A percentile compares a stretch with the other conserved stretches of the same genome.
Conservation (phyloP, 2,797 vertebrate species). For the Sus cebifrons region DNA sequence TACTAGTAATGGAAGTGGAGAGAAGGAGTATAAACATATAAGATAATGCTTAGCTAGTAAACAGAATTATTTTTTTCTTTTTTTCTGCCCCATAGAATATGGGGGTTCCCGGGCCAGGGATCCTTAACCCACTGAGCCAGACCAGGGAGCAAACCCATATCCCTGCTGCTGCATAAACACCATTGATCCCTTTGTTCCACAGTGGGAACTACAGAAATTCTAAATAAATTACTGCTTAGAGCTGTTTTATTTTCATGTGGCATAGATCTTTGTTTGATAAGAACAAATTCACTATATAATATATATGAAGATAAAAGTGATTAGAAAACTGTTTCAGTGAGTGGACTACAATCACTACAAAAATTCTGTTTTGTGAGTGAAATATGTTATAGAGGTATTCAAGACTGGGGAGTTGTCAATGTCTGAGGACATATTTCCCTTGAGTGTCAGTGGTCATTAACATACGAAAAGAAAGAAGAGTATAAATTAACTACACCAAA, state of each 20-base stretch:
- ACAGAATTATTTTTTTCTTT: not conserved
- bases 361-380: slow-evolving; percentile 43
- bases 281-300: not conserved
- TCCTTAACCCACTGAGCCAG: no score
- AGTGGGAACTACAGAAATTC: not conserved
- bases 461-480: slow-evolving; percentile 21
- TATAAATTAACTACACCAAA: slow-evolving; percentile 12
- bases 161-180: no score
- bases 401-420: not conserved
- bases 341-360: not conserved
- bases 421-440: slow-evolving; percentile 22
- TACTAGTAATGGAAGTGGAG: slow-evolving; percentile 22
- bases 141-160: no score
- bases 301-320: slow-evolving; percentile 31
- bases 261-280: not conserved
- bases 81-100: no score
- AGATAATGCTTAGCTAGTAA: slow-evolving; percentile 11
- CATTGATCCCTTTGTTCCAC: no score
- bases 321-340: slow-evolving; percentile 25
- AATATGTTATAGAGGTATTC: not conserved
- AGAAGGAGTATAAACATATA: not conserved
- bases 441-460: not conserved
- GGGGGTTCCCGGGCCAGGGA: no score
- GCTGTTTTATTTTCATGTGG: slow-evolving; percentile 34
- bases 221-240: not conserved